These are phyloP conservation scores for Archips crataeganus DNA, from an alignment of 2,888 invertebrate species.

Conservation along the genomic window DNA sequence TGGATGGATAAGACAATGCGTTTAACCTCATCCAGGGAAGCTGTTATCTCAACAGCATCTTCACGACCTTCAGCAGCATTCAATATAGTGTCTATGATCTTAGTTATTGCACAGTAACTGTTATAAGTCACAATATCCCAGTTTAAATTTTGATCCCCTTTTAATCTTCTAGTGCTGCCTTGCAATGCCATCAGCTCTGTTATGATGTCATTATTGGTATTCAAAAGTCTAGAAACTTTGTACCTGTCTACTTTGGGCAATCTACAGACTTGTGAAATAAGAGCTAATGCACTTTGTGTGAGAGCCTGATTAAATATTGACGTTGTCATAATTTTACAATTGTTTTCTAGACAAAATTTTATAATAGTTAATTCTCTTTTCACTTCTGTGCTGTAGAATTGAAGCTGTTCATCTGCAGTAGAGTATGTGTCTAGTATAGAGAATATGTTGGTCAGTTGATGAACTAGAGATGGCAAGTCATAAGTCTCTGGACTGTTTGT, in stretches of 20 bases:
- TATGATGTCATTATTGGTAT: conserved; percentile 76
- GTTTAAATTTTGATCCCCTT: conserved; percentile 57
- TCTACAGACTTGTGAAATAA: conserved; percentile 82
- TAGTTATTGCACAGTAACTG: conserved; percentile 81
- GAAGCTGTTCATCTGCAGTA: conserved; percentile 73
- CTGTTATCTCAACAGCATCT: conserved; percentile 66
- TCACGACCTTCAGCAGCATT: conserved; percentile 68
- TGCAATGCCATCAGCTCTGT: conserved; percentile 67
- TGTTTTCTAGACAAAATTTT: conserved; percentile 81
- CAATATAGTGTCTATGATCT: conserved; percentile 79
- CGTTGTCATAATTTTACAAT: conserved; percentile 81
- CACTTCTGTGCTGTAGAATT: conserved; percentile 80
- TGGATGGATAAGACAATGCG: conserved; percentile 77
- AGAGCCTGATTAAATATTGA: conserved; percentile 79
- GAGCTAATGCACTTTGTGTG: conserved; percentile 78
- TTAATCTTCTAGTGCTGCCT: conserved; percentile 50
- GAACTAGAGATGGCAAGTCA: conserved; percentile 75
- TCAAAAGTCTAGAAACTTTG: conserved; percentile 79
- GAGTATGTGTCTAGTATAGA: conserved; percentile 79
- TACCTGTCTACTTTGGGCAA: conserved; percentile 80
- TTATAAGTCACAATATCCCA: conserved; percentile 83
- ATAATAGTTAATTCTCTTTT: conserved; percentile 80
- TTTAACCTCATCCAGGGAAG: conserved; percentile 79
- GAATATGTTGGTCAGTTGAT: conserved; percentile 79
- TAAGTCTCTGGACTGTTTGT: conserved; percentile 80